Percentiles rank a stretch among this genome's conserved stretches.
Conservation (phyloP, 2,888 invertebrate species). For the Scaptodrosophila latifasciaeformis region DNA sequence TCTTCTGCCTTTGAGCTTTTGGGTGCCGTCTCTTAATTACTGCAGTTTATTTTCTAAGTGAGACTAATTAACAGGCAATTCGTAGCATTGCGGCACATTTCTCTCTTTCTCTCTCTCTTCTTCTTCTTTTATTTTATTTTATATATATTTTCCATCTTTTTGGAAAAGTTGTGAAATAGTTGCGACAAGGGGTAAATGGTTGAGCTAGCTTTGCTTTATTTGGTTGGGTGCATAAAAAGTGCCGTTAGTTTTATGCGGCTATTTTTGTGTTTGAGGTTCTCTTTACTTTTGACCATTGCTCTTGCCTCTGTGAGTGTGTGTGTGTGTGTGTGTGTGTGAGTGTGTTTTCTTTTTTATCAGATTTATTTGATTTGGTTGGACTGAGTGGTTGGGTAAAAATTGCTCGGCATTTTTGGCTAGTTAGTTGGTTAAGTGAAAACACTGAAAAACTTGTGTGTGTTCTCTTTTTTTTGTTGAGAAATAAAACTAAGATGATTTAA, state of each 20-base stretch:
- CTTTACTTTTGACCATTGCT: no score
- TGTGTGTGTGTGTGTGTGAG: conserved; percentile 20
- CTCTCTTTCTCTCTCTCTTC: conserved; percentile 9
- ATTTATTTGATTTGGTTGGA: conserved; percentile 20
- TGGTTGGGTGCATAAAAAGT: neutral
- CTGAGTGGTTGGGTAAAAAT: neutral
- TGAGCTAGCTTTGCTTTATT: neutral
- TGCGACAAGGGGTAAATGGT: no score
- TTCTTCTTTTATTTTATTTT: neutral
- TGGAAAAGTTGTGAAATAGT: no score
- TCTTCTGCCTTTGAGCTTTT: conserved; percentile 23
- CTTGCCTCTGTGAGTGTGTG: neutral
- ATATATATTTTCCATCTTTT: no score
- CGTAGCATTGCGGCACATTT: conserved; percentile 58
- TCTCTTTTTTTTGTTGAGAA: neutral
- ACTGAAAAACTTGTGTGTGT: neutral
- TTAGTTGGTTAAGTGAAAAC: conserved; percentile 41
- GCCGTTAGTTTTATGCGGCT: neutral
- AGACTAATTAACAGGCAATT: conserved; percentile 74
- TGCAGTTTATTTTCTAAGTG: conserved; percentile 75
- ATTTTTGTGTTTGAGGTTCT: neutral
- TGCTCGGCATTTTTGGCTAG: conserved; percentile 53
- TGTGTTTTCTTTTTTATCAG: neutral
- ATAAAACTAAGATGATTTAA: no score
- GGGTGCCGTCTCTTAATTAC: conserved; percentile 70